Conservation (phyloP, 2,113 vertebrate species). For the Empidonax traillii region DNA sequence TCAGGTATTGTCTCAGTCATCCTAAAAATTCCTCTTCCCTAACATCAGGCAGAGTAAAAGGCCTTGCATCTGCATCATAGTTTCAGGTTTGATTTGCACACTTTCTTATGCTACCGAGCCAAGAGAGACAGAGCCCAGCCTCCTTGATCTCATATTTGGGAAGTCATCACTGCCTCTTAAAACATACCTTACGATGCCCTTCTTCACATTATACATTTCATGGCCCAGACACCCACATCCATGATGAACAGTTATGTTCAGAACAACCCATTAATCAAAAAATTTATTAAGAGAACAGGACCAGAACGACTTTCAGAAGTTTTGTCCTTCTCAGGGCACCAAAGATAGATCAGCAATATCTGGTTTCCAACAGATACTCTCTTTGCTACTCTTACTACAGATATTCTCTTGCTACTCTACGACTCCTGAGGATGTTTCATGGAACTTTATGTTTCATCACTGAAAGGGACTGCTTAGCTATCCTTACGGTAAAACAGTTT, state of each 20-base stretch:
- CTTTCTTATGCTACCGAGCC: neutral
- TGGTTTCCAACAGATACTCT: neutral
- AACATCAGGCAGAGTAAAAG: neutral
- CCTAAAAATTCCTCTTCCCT: neutral
- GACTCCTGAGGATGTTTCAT: neutral
- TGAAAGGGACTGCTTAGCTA: neutral
- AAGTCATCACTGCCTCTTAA: neutral
- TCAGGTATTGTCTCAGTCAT: neutral
- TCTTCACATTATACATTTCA: neutral
- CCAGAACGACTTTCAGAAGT: neutral
- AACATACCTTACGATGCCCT: neutral
- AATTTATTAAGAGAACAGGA: neutral
- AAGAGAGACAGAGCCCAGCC: rapidly evolving
- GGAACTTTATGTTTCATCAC: neutral
- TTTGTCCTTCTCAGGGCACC: neutral
- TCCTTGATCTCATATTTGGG: neutral
- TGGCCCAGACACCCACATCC: neutral
- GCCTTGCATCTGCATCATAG: neutral
- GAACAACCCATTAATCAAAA: constrained; percentile 1
- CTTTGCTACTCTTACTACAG: neutral
- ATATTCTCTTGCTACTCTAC: neutral
- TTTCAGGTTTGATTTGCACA: neutral
- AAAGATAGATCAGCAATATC: neutral
- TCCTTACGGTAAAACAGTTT: neutral
- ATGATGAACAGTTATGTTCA: neutral